Percentiles rank a stretch among this genome's conserved stretches.
These are phyloP conservation scores for Orestias chungarensis DNA, from an alignment of 2,797 vertebrate genomes.

Conservation along the genomic window DNA sequence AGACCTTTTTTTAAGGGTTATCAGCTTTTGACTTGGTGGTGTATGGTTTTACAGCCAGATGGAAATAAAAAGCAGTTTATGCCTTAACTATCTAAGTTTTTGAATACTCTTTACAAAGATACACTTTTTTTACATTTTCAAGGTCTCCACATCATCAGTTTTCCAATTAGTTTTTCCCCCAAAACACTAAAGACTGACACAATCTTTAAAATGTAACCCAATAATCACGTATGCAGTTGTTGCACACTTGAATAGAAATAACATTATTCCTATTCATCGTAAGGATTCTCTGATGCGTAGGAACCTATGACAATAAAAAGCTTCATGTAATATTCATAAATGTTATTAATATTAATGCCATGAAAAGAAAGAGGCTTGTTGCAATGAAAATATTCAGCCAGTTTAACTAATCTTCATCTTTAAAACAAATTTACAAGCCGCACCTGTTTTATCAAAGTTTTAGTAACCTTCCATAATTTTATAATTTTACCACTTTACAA, in stretches of 20 bases:
- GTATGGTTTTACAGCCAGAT: not conserved
- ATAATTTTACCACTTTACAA: not conserved
- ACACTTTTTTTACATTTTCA: not conserved
- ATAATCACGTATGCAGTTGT: not conserved
- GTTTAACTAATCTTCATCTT: not conserved
- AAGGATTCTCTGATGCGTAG: not conserved
- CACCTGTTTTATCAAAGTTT: not conserved
- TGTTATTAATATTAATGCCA: conserved; percentile 2
- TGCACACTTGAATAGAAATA: not conserved
- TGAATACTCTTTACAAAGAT: not conserved
- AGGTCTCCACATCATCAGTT: not conserved
- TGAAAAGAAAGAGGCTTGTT: not conserved
- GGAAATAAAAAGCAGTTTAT: not conserved
- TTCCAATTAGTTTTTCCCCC: not conserved
- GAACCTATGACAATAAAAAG: not conserved
- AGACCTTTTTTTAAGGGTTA: not conserved
- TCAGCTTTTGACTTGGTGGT: not conserved
- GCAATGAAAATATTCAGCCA: not conserved
- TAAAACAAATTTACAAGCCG: not conserved
- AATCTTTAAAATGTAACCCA: not conserved
- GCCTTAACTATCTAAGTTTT: not conserved
- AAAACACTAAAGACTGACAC: not conserved
- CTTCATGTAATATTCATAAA: not conserved
- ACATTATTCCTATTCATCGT: not conserved
- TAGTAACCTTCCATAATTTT: too few relatives aligned